Conservation (phyloP, 2,113 vertebrate genomes). For the Lamprotornis superbus region DNA sequence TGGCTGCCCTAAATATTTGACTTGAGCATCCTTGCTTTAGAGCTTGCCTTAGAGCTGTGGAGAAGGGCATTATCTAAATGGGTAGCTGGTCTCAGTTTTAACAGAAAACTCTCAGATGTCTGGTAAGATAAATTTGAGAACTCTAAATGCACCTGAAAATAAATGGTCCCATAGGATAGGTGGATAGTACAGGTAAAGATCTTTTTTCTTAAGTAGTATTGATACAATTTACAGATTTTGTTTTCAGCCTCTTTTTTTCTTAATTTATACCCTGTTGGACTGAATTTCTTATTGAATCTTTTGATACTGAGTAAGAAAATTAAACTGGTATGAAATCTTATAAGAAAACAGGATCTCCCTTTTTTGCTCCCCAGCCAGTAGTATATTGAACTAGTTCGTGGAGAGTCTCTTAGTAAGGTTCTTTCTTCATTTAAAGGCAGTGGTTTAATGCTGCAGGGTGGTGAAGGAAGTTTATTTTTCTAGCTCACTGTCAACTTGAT, state of each 20-base stretch:
- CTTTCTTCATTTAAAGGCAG: background rate
- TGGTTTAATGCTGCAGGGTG: background rate
- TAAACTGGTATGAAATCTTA: background rate
- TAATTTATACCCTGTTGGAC: background rate
- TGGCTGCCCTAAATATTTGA: background rate
- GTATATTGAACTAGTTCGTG: background rate
- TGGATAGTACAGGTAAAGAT: background rate
- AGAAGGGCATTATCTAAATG: background rate
- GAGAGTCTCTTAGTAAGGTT: background rate
- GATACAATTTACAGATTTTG: background rate
- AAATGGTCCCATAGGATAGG: background rate
- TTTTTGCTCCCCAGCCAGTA: background rate
- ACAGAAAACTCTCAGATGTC: background rate
- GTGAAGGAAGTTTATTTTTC: background rate
- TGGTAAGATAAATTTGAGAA: background rate
- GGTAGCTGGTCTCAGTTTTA: background rate
- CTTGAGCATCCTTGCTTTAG: background rate
- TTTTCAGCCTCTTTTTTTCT: background rate
- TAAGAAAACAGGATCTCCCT: background rate
- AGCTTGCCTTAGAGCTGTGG: background rate
- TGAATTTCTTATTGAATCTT: background rate
- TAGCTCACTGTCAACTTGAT: background rate
- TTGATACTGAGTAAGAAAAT: background rate
- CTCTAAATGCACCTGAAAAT: background rate
- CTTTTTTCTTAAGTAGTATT: background rate